Evolutionary conservation across 30 jellyfish, hydroid and myxozoan species (phyloP), one percentile per base, ranked within the genome.

Genomic region (Aurelia aurita): DNA sequence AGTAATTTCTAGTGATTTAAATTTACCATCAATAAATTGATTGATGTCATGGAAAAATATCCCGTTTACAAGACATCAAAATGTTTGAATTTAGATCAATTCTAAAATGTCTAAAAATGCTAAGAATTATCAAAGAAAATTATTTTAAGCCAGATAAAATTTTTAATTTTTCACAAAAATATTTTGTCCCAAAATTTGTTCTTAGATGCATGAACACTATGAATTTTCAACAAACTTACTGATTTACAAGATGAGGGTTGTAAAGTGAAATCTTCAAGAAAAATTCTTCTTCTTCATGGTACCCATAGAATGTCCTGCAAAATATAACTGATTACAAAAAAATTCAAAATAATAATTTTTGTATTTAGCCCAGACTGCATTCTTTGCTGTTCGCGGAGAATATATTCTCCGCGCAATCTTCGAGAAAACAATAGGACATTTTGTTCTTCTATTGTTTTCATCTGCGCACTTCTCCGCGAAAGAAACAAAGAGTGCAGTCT

Each of bases 231-330:
- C 20, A 45, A 83, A 91, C 95, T 46, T 77, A 93, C 98, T 49
- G 62, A 12, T 75, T 87, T 16, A 83, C 60, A 21, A 80, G 95
- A 15, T 78, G 57, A n/a, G 98, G 98, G 58, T 88, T 93, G 84
- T 81, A 93, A 1, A 87, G 55, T 12, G 68, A 84, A 0, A 93
- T 63, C 84, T 84, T 88, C 75, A 79, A 73, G 78, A 93, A 93
- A 53, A 71, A 62, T 78, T 87, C 92, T 47, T 77, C 88, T 21
- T 76, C 84, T 11, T 83, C 87, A 69, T 93, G 89, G 47, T 87
- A 93, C 0, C 98, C 98, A 82, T 93, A 93, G 74, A 93, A 93
- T 16, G 96, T 96, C 21, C 98, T 93, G 79, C 8, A 68, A 63
- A n/a, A n/a, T n/a, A n/a, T n/a, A n/a, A n/a, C n/a, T n/a, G n/a